Percentiles rank a stretch among this genome's conserved stretches.
These are phyloP conservation scores for Prosopocoilus inquinatus DNA, from an alignment of 2,888 invertebrate species.

Conservation along the genomic window DNA sequence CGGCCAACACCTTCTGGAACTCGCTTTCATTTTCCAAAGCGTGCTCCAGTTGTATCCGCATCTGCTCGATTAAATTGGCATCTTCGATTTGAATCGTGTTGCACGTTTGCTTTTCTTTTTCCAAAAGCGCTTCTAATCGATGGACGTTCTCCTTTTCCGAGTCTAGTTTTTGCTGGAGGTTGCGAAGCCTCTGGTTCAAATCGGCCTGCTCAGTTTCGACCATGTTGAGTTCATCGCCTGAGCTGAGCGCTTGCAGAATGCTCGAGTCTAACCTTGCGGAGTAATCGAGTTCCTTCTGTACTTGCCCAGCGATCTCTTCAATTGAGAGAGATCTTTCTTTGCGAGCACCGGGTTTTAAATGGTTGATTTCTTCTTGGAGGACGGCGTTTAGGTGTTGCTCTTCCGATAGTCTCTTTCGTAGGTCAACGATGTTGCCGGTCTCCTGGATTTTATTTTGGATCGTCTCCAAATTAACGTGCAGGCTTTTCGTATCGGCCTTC, in stretches of 20 bases:
- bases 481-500: conserved; percentile 55
- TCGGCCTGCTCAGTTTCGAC: background rate
- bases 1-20: conserved; percentile 59
- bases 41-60: conserved; percentile 63
- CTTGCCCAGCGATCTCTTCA: conserved; percentile 57
- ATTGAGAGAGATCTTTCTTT: conserved; percentile 44
- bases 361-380: conserved; percentile 42
- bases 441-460: conserved; percentile 57
- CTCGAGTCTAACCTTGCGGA: conserved; percentile 61
- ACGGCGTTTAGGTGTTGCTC: conserved; percentile 52
- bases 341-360: conserved; percentile 35
- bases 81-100: conserved; percentile 62
- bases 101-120: conserved; percentile 59
- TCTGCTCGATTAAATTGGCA: conserved; percentile 63
- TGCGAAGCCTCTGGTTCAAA: conserved; percentile 40
- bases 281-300: conserved; percentile 60
- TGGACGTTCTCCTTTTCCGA: conserved; percentile 56
- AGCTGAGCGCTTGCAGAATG: conserved; percentile 58
- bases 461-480: conserved; percentile 55
- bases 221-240: conserved; percentile 41
- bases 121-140: conserved; percentile 57
- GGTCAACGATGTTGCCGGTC: conserved; percentile 58
- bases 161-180: conserved; percentile 52
- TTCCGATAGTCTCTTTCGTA: conserved; percentile 58
- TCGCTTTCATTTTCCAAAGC: conserved; percentile 64